A percentile compares a stretch with the other conserved stretches of the same genome.
phyloP scores from a whole-genome alignment of 2,888 invertebrate species.

The Papilio elwesi region DNA sequence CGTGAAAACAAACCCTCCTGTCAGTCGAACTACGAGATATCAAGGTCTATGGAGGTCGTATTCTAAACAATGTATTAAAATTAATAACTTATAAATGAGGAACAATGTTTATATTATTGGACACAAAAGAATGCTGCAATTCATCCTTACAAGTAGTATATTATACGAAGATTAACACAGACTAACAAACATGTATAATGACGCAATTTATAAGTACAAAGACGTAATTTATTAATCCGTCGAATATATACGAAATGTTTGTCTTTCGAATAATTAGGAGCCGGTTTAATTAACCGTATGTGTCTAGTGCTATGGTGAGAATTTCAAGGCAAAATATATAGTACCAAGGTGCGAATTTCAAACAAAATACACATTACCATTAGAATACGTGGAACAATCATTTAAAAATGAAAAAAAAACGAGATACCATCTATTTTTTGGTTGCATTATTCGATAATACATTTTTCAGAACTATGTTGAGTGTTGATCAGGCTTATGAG shows the following conservation, averaged over 20 bases:
- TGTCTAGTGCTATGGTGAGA: background rate
- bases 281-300: conserved; percentile 13
- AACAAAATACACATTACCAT: background rate
- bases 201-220: conserved; percentile 12
- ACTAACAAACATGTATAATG: conserved; percentile 9
- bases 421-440: too few species aligned
- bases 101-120: too few species aligned
- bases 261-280: background rate
- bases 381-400: background rate
- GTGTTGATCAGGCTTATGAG: too few species aligned
- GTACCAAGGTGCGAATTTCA: background rate
- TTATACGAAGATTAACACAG: too few species aligned
- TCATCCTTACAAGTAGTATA: background rate
- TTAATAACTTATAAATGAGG: too few species aligned
- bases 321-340: background rate
- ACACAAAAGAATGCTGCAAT: background rate
- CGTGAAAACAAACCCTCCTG: too few species aligned
- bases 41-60: too few species aligned
- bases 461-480: too few species aligned
- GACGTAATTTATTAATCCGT: background rate
- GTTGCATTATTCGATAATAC: background rate
- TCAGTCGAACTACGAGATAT: too few species aligned
- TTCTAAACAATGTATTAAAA: too few species aligned
- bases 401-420: background rate
- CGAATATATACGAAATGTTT: background rate